Conservation (phyloP, 1,140 invertebrate species). For the Oncopodura yosiiana region DNA sequence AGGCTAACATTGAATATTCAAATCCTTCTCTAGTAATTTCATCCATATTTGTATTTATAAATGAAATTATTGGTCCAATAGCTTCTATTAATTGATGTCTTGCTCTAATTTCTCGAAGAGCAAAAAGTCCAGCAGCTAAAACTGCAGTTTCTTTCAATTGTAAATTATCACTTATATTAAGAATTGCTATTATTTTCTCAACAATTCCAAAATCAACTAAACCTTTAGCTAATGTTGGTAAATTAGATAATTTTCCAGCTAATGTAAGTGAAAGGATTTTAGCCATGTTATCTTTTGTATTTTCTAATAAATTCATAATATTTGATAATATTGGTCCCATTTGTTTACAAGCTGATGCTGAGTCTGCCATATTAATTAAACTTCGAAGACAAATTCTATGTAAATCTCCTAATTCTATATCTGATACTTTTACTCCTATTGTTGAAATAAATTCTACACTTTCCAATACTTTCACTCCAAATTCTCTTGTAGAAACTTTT, state of each 20-base stretch:
- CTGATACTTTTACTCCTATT: slow-evolving; percentile 3
- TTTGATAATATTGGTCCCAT: neutral
- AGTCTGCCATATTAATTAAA: slow-evolving; percentile 9
- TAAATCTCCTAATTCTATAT: slow-evolving; percentile 15
- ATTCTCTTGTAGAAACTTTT: neutral
- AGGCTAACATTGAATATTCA: neutral
- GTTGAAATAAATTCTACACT: slow-evolving; percentile 4
- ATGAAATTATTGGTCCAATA: slow-evolving; percentile 6
- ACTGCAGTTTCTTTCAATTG: slow-evolving; percentile 17
- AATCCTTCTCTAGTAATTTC: neutral
- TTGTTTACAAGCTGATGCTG: slow-evolving; percentile 1
- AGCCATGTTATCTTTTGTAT: slow-evolving; percentile 12
- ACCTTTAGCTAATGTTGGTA: neutral
- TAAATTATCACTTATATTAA: slow-evolving; percentile 12
- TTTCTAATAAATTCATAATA: slow-evolving; percentile 1
- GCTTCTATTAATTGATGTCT: slow-evolving; percentile 14
- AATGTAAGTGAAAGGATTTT: slow-evolving; percentile 5
- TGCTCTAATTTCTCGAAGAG: slow-evolving; percentile 1
- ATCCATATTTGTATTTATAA: neutral
- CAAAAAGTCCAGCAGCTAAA: slow-evolving; percentile 10
- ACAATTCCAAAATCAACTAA: slow-evolving; percentile 14
- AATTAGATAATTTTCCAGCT: slow-evolving; percentile 10
- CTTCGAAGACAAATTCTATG: slow-evolving; percentile 16
- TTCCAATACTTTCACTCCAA: slow-evolving; percentile 19
- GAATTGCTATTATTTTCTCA: neutral